These are phyloP conservation scores for Augochlora pura DNA, from an alignment of 1,140 invertebrate genomes.

Conservation along the genomic window DNA sequence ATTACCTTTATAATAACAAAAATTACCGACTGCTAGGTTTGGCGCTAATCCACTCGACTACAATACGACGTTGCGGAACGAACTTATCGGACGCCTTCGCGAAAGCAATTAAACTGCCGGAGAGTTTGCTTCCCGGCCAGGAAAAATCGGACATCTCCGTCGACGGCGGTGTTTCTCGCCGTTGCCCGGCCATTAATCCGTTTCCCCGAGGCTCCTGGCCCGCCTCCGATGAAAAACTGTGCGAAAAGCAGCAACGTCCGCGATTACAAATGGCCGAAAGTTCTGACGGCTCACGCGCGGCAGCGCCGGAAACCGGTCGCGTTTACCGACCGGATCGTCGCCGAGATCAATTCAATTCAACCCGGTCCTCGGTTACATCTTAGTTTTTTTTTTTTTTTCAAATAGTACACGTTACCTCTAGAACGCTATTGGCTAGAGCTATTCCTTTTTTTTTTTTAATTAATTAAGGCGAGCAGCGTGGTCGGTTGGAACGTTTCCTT, in stretches of 20 bases:
- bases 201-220: neutral
- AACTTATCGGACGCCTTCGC: too few species aligned
- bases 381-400: too few species aligned
- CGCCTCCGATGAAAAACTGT: neutral
- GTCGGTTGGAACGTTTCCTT: constrained; percentile 60
- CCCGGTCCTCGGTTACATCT: constrained; percentile 39
- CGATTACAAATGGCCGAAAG: constrained; percentile 18
- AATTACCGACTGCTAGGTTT: too few species aligned
- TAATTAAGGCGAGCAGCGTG: constrained; percentile 68
- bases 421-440: constrained; percentile 60
- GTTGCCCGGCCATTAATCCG: neutral
- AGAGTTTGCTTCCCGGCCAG: too few species aligned
- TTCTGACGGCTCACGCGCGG: neutral
- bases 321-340: constrained; percentile 23
- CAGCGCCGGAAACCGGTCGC: neutral
- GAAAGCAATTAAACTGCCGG: too few species aligned
- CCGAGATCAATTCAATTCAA: constrained; percentile 47
- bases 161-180: neutral
- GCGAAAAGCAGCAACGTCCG: neutral
- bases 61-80: too few species aligned
- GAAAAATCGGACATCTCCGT: too few species aligned
- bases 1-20: too few species aligned
- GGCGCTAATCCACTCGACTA: too few species aligned
- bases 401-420: constrained; percentile 57
- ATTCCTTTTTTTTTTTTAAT: constrained; percentile 60